Percentiles rank a stretch among this genome's conserved stretches.
Conservation (phyloP, 2,888 invertebrate genomes). For the Dicyrtomina minuta region DNA sequence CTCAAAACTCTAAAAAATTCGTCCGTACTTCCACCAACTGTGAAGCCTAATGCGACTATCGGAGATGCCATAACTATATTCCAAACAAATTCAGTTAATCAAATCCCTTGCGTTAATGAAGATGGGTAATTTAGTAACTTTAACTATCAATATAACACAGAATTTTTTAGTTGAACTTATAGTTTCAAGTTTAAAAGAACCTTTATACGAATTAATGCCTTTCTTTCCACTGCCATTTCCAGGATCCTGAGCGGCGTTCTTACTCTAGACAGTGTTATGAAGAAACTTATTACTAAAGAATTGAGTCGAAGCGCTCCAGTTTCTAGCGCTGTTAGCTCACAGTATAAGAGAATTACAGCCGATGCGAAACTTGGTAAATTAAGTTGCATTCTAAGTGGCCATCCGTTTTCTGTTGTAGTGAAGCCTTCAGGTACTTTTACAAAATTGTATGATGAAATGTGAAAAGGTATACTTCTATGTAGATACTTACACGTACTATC, state of each 20-base stretch:
- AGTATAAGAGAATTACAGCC: conserved; percentile 70
- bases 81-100: conserved; percentile 63
- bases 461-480: background rate
- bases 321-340: conserved; percentile 68
- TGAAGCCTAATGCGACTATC: conserved; percentile 65
- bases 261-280: conserved; percentile 69
- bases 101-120: conserved; percentile 67
- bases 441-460: background rate
- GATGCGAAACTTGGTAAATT: conserved; percentile 70
- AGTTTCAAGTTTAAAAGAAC: conserved; percentile 3
- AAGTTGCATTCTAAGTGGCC: conserved; percentile 76
- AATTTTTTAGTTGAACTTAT: background rate
- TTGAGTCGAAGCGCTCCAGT: conserved; percentile 65
- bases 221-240: conserved; percentile 39
- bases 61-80: conserved; percentile 70
- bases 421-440: conserved; percentile 54
- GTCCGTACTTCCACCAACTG: conserved; percentile 60
- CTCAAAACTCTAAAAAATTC: conserved; percentile 64
- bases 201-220: too few relatives aligned
- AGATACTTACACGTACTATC: background rate
- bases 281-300: conserved; percentile 66
- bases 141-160: background rate
- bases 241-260: conserved; percentile 69
- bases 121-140: conserved; percentile 57
- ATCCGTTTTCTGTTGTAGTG: conserved; percentile 73